Base-by-base conservation (phyloP, 2,888 invertebrate genomes). In the Dascillus cervinus region DNA sequence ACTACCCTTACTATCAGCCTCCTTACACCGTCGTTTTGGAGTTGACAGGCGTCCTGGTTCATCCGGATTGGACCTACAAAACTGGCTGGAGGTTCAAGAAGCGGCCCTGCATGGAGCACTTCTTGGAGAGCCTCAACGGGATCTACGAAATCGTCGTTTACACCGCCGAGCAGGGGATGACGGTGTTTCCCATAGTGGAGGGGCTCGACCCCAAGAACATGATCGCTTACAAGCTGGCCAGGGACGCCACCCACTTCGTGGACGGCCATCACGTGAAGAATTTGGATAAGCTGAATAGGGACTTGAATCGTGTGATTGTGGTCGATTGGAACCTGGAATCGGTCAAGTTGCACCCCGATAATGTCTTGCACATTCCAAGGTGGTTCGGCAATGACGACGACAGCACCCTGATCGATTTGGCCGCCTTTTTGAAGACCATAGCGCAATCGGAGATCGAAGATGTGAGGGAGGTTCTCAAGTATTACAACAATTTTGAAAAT, bases 1-100 rank as follows among this genome's bases (percentile, higher is more conserved):
- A 82, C 32, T 77, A 82, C 41, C 97, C 96, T 0, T 97, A 94
- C 63, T 70, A 75, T 29, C 97, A 98, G 65, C 97, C 97, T 3
- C 86, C 90, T 0, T 98, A 96, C 63, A 98, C 98, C 0, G 70
- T 98, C 12, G 86, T 97, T 15, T 65, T 98, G 33, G 98, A 98
- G 70, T 79, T 98, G 71, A 96, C 89, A 15, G 96, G 94, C 56
- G 81, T 98, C 5, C 71, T 98, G 6, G 90, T 97, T 8, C 92
- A 97, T 64, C 97, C 98, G 0, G 96, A 97, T 61, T 98, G 98
- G 97, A 95, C 95, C 63, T 94, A 94, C 60, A 82, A 85, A 64
- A 95, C 95, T 39, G 96, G 96, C 2, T 97, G 95, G 95, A 78
- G 96, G 49, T 98, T 97, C 64, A 95, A 96, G 67, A 98, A 97